Percentiles rank a stretch among this genome's conserved stretches.
phyloP scores from a whole-genome alignment of 2,888 invertebrate species.

The Metellina segmentata region DNA sequence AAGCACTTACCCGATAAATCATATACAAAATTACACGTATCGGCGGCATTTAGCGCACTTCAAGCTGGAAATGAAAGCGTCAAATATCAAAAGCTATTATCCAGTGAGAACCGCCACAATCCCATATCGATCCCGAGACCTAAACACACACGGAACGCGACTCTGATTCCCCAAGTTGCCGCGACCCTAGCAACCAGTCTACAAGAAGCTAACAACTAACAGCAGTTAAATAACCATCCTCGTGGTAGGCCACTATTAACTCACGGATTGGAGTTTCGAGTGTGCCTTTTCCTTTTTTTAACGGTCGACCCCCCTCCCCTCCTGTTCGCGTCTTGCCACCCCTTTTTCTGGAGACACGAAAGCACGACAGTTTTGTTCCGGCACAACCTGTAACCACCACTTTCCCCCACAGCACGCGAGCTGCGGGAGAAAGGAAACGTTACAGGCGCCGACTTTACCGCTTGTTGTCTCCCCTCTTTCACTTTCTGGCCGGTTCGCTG shows the following conservation, averaged over 20 bases:
- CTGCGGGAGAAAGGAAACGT: too few relatives aligned
- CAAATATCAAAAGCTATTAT: conserved; percentile 1
- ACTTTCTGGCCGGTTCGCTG: too few relatives aligned
- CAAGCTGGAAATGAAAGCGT: not conserved
- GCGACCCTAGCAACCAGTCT: conserved; percentile 64
- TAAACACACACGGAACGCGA: not conserved
- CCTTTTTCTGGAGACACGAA: not conserved
- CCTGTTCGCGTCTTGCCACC: not conserved
- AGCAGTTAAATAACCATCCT: conserved; percentile 70
- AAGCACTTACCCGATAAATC: not conserved
- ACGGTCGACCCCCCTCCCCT: not conserved
- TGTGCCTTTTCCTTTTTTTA: conserved; percentile 21
- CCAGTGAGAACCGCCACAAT: conserved; percentile 4
- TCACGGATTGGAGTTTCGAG: conserved; percentile 24
- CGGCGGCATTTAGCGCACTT: not conserved
- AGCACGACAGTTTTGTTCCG: conserved; percentile 44
- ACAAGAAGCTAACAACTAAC: conserved; percentile 58
- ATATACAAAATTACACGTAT: not conserved
- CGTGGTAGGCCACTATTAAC: conserved; percentile 65
- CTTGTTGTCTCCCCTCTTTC: too few relatives aligned
- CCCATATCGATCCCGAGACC: not conserved
- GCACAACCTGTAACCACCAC: conserved; percentile 56
- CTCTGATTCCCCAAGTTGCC: conserved; percentile 14
- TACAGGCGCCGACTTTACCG: too few relatives aligned
- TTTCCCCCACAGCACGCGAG: not conserved